phyloP scores from a whole-genome alignment of 2,888 invertebrate species.

The Frankliniella intonsa region DNA sequence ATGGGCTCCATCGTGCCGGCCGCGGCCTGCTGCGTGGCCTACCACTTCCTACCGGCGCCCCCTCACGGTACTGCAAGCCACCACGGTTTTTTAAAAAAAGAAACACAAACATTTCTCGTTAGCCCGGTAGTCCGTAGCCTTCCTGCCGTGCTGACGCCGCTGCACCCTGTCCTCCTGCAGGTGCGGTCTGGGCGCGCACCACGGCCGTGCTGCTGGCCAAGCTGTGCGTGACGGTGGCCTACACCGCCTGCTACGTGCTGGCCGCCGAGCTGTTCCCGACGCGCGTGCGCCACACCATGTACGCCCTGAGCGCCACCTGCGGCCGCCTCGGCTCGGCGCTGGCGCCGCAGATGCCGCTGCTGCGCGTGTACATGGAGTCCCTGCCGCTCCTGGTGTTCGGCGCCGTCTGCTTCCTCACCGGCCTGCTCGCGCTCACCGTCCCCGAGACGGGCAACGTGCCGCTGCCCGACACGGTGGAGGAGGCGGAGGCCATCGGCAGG shows the following conservation, averaged over 20 bases:
- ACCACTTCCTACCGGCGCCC: slow-evolving; percentile 32
- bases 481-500: slow-evolving; percentile 55
- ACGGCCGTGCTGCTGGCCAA: slow-evolving; percentile 16
- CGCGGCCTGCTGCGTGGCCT: slow-evolving; percentile 32
- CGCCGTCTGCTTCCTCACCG: slow-evolving; percentile 57
- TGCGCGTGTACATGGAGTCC: slow-evolving; percentile 37
- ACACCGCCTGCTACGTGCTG: slow-evolving; percentile 43
- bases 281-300: slow-evolving; percentile 39
- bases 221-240: slow-evolving; percentile 9
- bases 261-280: slow-evolving; percentile 48
- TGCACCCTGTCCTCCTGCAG: not conserved
- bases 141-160: not conserved
- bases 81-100: not conserved
- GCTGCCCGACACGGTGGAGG: slow-evolving; percentile 61
- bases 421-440: slow-evolving; percentile 57
- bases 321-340: slow-evolving; percentile 42
- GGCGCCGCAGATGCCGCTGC: slow-evolving; percentile 39
- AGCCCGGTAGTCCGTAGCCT: not conserved
- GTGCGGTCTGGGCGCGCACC: not conserved
- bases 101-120: not conserved
- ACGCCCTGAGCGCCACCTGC: slow-evolving; percentile 42
- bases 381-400: slow-evolving; percentile 64
- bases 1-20: slow-evolving; percentile 27
- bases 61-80: not conserved
- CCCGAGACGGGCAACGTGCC: slow-evolving; percentile 66